These are phyloP conservation scores for Mormoops blainvillei DNA, from an alignment of 2,113 vertebrate species.

Conservation along the genomic window DNA sequence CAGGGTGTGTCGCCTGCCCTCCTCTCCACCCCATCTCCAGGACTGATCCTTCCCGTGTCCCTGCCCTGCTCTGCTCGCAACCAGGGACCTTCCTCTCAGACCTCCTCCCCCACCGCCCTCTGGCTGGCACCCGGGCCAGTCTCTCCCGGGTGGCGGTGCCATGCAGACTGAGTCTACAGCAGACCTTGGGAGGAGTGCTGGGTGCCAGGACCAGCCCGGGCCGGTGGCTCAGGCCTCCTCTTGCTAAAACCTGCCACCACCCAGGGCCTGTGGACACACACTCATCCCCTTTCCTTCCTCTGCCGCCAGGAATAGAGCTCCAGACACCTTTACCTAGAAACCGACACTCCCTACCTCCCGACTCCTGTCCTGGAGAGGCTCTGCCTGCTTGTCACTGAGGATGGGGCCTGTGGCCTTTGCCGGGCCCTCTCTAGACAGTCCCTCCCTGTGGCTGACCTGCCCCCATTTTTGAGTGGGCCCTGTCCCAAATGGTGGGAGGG, in stretches of 20 bases:
- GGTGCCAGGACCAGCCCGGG: slow-evolving; percentile 40
- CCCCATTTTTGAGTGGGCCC: not conserved
- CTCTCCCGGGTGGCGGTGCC: slow-evolving; percentile 1
- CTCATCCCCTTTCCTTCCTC: slow-evolving; percentile 59
- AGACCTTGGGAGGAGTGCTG: slow-evolving; percentile 13
- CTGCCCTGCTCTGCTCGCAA: slow-evolving; percentile 44
- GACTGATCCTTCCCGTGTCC: slow-evolving; percentile 23
- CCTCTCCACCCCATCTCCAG: slow-evolving; percentile 25
- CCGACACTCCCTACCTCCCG: slow-evolving; percentile 9
- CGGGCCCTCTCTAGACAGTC: not conserved
- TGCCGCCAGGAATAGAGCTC: slow-evolving; percentile 23
- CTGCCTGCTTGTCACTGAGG: not conserved
- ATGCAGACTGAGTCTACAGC: not conserved
- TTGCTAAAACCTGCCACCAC: slow-evolving; percentile 70
- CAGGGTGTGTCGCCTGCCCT: not conserved
- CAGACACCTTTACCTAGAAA: slow-evolving; percentile 64
- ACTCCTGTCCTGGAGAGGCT: not conserved
- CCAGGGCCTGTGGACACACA: slow-evolving; percentile 62
- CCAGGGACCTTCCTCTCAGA: slow-evolving; percentile 17
- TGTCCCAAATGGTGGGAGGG: not conserved
- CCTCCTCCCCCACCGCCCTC: not conserved
- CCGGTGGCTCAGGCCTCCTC: slow-evolving; percentile 60
- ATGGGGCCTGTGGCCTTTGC: not conserved
- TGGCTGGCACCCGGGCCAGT: slow-evolving; percentile 20
- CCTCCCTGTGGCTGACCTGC: not conserved